Conservation (phyloP, 2,888 invertebrate species). For the Caenorhabditis zanzibari region DNA sequence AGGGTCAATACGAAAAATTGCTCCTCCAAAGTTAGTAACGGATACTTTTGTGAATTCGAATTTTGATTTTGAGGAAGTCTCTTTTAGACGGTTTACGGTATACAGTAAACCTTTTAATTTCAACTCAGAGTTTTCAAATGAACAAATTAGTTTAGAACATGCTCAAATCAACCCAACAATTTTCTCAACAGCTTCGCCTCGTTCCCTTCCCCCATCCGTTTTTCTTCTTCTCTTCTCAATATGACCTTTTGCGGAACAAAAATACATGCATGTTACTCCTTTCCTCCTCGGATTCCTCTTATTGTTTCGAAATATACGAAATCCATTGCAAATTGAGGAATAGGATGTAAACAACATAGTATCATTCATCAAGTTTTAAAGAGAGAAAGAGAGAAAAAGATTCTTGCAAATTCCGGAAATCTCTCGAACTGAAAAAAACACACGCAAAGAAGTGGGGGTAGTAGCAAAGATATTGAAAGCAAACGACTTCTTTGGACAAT, state of each 20-base stretch:
- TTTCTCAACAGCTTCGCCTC: not conserved
- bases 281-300: not conserved
- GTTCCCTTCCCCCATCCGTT: not conserved
- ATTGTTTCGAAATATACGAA: constrained; percentile 6
- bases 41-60: too few species aligned
- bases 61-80: too few species aligned
- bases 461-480: not conserved
- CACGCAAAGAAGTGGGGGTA: not conserved
- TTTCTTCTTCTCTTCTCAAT: not conserved
- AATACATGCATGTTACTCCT: not conserved
- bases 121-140: not conserved
- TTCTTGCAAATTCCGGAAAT: too few species aligned
- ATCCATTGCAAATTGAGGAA: not conserved
- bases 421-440: not conserved
- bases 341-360: not conserved
- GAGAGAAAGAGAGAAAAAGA: too few species aligned
- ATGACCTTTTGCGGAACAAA: constrained; percentile 3
- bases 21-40: too few species aligned
- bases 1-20: too few species aligned
- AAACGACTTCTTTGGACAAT: constrained; percentile 8
- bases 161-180: constrained; percentile 1
- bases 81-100: too few species aligned
- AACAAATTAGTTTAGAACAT: too few species aligned
- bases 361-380: not conserved
- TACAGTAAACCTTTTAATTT: too few species aligned